Conservation (phyloP, 2,797 vertebrate species). For the Spea hammondii region DNA sequence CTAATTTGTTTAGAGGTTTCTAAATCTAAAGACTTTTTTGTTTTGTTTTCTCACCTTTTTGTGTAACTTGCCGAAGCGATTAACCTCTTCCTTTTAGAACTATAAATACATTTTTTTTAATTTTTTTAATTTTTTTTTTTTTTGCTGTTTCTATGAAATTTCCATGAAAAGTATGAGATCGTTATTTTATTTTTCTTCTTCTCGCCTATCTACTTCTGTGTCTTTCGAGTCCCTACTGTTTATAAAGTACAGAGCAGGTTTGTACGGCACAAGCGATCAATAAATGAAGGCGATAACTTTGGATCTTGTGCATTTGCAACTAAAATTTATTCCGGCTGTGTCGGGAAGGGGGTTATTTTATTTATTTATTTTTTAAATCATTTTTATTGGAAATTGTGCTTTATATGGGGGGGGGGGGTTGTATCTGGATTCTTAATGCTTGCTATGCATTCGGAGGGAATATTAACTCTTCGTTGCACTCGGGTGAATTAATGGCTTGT, state of each 20-base stretch:
- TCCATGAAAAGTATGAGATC: slow-evolving; percentile 5
- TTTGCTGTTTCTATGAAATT: slow-evolving; percentile 28
- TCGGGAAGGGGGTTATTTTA: neutral
- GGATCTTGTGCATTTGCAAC: slow-evolving; percentile 29
- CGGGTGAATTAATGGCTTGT: too few relatives aligned
- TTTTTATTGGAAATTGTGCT: too few relatives aligned
- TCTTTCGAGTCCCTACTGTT: slow-evolving; percentile 35
- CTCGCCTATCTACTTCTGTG: slow-evolving; percentile 11
- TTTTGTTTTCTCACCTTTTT: slow-evolving; percentile 4
- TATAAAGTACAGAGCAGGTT: slow-evolving; percentile 36
- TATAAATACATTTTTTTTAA: neutral
- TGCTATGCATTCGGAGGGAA: too few relatives aligned
- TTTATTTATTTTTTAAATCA: too few relatives aligned
- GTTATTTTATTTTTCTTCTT: neutral
- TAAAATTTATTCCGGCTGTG: slow-evolving; percentile 25
- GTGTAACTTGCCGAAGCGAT: slow-evolving; percentile 19
- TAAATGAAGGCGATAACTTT: slow-evolving; percentile 42
- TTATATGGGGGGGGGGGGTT: too few relatives aligned
- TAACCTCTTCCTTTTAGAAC: slow-evolving; percentile 2
- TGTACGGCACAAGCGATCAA: slow-evolving; percentile 44
- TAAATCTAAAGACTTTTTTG: slow-evolving; percentile 20
- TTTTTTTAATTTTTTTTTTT: slow-evolving; percentile 20
- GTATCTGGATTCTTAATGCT: too few relatives aligned
- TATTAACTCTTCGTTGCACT: too few relatives aligned
- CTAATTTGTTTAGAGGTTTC: slow-evolving; percentile 13